Base-by-base conservation (phyloP, 2,888 invertebrate species). In the Gymnocheta viridis region DNA sequence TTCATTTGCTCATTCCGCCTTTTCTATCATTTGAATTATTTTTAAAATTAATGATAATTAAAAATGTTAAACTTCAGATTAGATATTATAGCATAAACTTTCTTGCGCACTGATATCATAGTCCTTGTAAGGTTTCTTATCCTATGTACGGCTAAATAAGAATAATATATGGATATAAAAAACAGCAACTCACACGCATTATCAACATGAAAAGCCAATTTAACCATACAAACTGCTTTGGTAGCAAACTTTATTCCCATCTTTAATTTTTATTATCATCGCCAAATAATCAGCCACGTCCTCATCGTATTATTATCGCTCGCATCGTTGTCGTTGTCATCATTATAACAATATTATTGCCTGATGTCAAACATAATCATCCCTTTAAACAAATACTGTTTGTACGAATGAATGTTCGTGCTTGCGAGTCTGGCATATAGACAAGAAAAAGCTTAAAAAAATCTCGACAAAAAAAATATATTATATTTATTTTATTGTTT, bases 401-500 rank as follows among this genome's bases (percentile, higher is more conserved):
- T 51, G 41, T 79, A 32, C 24, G 32, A 47, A 41, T 44, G 38
- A 10, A 7, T 35, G 27, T 66, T 41, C 19, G 64, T 29, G 10
- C 17, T 35, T 35, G 44, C 87, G 86, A 44, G 54, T 47, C 24
- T 67, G 17, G 22, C 35, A 86, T 88, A 85, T 87, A 87, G 88
- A 87, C 86, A 89, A 88, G 86, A 17, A 88, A 86, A 85, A 87
- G 88, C 86, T 86, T 86, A 47, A 67, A 35, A 85, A 85, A 85
- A 80, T 62, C 66, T 49, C 60, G 72, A 73, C 80, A 58, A 83
- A 69, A 73, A 85, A 83, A 82, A 56, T 73, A 85, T 88, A 89
- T 87, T 88, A 88, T 88, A 88, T 90, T 90, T 90, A 88, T 90
- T 89, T 90, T 90, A 87, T 89, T 90, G 90, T 90, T 90, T 89